Conservation (phyloP, 2,888 invertebrate genomes). For the Aplocera efformata region DNA sequence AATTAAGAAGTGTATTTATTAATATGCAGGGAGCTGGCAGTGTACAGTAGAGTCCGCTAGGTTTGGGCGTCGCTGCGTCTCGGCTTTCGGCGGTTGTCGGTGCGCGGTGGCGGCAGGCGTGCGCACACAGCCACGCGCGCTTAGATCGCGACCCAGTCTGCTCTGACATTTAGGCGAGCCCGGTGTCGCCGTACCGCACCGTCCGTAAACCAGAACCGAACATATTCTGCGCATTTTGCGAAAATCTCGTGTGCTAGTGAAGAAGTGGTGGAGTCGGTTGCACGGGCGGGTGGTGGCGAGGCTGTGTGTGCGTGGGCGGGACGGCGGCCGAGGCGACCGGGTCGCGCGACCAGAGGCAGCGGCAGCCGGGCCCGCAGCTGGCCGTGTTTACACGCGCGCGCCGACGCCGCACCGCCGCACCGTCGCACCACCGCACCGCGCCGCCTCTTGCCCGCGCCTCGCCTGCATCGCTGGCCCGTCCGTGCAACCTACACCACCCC, state of each 20-base stretch:
- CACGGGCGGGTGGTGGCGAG: constrained; percentile 20
- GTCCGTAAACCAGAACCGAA: constrained; percentile 45
- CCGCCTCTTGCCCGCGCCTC: constrained; percentile 41
- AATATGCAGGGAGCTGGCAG: constrained; percentile 61
- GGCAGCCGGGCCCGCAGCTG: constrained; percentile 59
- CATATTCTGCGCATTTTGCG: constrained; percentile 61
- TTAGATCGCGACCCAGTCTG: constrained; percentile 74
- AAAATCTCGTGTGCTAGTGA: constrained; percentile 28
- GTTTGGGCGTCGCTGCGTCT: constrained; percentile 79
- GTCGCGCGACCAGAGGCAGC: constrained; percentile 43
- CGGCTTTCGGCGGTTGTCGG: constrained; percentile 66
- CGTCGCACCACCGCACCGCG: constrained; percentile 36
- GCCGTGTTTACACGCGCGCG: constrained; percentile 72
- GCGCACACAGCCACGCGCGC: constrained; percentile 74
- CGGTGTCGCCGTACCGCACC: constrained; percentile 61
- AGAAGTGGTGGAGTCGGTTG: constrained; percentile 23
- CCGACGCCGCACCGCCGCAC: constrained; percentile 42
- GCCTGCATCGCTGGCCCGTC: constrained; percentile 38
- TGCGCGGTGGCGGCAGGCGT: constrained; percentile 61
- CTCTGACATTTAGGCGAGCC: constrained; percentile 72
- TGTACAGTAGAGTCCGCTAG: constrained; percentile 61
- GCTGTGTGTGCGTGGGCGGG: constrained; percentile 26
- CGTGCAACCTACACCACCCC: constrained; percentile 66
- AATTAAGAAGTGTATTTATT: constrained; percentile 5
- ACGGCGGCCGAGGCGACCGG: constrained; percentile 23